Percentiles rank a stretch among this genome's conserved stretches.
phyloP scores from a whole-genome alignment of 2,113 vertebrate species.

The Psittacula cyanocephala region DNA sequence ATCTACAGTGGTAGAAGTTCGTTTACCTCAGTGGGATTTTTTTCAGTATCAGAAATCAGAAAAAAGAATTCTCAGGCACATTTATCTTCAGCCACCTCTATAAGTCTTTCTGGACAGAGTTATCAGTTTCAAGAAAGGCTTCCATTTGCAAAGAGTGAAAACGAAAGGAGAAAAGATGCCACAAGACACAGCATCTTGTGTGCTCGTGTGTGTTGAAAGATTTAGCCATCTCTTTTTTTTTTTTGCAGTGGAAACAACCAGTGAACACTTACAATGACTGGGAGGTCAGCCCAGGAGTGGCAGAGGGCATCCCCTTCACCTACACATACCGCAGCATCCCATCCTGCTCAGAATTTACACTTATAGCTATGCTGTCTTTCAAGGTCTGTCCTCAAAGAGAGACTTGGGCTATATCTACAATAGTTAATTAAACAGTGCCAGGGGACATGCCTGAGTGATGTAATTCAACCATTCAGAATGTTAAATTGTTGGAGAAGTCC shows the following conservation, averaged over 20 bases:
- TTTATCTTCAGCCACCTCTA: not conserved
- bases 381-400: not conserved
- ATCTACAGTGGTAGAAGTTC: not conserved
- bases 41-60: not conserved
- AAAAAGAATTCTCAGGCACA: not conserved
- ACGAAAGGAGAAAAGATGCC: not conserved
- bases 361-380: not conserved
- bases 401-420: not conserved
- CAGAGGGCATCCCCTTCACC: not conserved
- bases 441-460: not conserved
- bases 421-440: not conserved
- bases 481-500: not conserved
- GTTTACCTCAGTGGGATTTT: not conserved
- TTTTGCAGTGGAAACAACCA: not conserved
- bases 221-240: not conserved
- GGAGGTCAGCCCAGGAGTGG: not conserved
- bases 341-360: not conserved
- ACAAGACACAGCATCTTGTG: not conserved
- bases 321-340: not conserved
- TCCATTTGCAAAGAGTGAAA: not conserved
- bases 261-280: rapidly evolving
- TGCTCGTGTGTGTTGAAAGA: rapidly evolving
- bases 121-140: not conserved
- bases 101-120: not conserved
- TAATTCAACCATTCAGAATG: not conserved